Conservation (phyloP, 2,888 invertebrate species). For the Halictus quadricinctus region DNA sequence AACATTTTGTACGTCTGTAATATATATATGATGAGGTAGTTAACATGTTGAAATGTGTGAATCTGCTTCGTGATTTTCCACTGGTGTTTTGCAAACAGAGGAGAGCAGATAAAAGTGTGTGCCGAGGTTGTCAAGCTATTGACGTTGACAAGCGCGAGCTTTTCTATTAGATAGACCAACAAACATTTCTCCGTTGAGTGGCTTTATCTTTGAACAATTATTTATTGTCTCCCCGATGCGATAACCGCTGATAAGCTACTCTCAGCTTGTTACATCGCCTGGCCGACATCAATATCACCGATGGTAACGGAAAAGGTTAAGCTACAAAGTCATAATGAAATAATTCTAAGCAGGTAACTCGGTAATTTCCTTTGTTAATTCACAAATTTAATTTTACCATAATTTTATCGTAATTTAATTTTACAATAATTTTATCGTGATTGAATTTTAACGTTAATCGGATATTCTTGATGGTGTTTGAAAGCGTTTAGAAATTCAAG, state of each 20-base stretch:
- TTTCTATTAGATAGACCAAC: not conserved
- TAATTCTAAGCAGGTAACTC: not conserved
- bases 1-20: not conserved
- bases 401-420: not conserved
- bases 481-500: not conserved
- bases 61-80: not conserved
- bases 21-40: not conserved
- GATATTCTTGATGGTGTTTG: not conserved
- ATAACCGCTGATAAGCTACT: constrained; percentile 16
- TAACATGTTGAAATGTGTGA: not conserved
- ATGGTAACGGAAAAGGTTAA: not conserved
- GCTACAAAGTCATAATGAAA: not conserved
- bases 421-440: not conserved
- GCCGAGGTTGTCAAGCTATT: not conserved
- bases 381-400: not conserved
- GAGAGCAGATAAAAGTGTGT: not conserved
- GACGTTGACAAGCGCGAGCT: not conserved
- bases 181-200: not conserved
- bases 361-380: not conserved
- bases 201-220: constrained; percentile 22
- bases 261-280: not conserved
- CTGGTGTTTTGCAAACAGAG: not conserved
- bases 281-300: not conserved
- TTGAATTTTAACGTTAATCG: not conserved
- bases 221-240: constrained; percentile 17